Evolutionary conservation across 2,113 vertebrate genomes (phyloP), one percentile per base, ranked within the genome.

Genomic region (Chinchilla lanigera): DNA sequence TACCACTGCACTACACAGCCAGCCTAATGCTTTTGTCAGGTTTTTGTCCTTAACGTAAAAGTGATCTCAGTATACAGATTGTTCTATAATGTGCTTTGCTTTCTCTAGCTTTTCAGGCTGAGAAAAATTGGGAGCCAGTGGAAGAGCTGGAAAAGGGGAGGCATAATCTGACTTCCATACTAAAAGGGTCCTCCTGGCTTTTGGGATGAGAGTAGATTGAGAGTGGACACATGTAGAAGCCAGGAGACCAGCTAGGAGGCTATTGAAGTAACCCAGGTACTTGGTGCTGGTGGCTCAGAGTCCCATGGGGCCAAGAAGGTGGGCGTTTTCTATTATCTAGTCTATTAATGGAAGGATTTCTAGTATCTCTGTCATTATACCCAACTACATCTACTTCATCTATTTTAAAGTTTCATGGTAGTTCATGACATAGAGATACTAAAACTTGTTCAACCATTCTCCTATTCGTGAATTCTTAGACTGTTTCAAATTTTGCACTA

Each of bases 361-460:
- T 71, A 73, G 82, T 77, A 26, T 89, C 26, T 88, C 50, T 90
- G 44, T 60, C 8, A 94, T 38, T 67, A 58, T 54, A 20, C 87
- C 41, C 60, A 86, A 63, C 24, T 83, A 71, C 5, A 75, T 78
- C n/a, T 86, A 17, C 26, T 20, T 77, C 83, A 50, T 50, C 63
- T 75, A 20, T 92, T 89, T 97, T 88, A 93, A 94, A 30, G 12
- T 35, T 56, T 7, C 3, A 35, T 87, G 28, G 30, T 56, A 97
- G 78, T 84, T 94, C 75, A 87, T 47, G n/a, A 28, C 52, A 75
- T 87, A 61, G 17, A 20, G 30, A 28, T 58, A 87, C 22, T 22
- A 77, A 50, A 90, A 88, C 4, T 97, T 86, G 63, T 65, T 96
- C 82, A 94, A 86, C 12, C 61, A 90, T 87, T 84, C n/a, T 85